Conservation (phyloP, 2,888 invertebrate genomes). For the Lymantria dispar region DNA sequence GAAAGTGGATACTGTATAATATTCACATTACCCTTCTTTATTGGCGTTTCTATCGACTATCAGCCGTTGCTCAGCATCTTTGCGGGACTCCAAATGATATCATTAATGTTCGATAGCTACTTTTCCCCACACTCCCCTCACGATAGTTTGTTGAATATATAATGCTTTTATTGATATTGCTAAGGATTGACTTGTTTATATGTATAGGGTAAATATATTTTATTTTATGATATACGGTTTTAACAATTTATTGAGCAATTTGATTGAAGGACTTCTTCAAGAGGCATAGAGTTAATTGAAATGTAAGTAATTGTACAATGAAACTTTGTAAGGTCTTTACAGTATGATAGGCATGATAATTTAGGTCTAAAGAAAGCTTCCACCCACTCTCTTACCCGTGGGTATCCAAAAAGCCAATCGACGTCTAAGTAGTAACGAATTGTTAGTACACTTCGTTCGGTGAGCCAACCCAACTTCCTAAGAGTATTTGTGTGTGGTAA, state of each 20-base stretch:
- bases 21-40: conserved; percentile 71
- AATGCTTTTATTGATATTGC: conserved; percentile 54
- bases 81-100: conserved; percentile 68
- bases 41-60: conserved; percentile 70
- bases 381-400: no score
- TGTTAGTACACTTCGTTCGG: no score
- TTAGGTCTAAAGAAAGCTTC: no score
- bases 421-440: no score
- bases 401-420: no score
- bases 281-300: no score
- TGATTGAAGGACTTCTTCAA: neutral
- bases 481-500: no score
- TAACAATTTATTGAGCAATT: neutral
- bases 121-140: conserved; percentile 47
- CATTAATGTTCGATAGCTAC: conserved; percentile 71
- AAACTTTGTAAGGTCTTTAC: no score
- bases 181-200: conserved; percentile 3
- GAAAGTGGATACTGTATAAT: conserved; percentile 69
- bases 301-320: no score
- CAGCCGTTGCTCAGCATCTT: conserved; percentile 71
- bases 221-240: neutral
- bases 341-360: no score
- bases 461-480: no score
- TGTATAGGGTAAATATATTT: neutral
- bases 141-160: conserved; percentile 63